Conservation (phyloP, 1,140 invertebrate genomes). For the Plodia interpunctella region DNA sequence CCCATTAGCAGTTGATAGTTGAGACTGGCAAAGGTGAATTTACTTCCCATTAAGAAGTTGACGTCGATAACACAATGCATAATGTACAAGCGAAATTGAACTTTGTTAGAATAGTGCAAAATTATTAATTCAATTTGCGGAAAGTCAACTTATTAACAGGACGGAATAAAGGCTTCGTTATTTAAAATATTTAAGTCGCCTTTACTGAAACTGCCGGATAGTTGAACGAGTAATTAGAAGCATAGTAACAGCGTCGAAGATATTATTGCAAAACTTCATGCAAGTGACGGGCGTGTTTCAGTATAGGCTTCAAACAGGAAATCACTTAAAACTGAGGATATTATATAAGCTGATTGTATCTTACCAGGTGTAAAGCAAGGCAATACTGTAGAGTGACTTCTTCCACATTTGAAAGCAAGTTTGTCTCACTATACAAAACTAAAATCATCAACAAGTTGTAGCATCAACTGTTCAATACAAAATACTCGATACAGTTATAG, state of each 20-base stretch:
- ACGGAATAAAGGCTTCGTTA: constrained; percentile 56
- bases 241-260: constrained; percentile 21
- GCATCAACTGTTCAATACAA: constrained; percentile 72
- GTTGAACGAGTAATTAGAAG: constrained; percentile 32
- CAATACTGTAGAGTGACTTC: constrained; percentile 76
- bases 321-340: constrained; percentile 73
- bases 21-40: constrained; percentile 55
- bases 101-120: not conserved
- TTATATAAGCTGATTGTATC: constrained; percentile 75
- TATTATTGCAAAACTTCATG: constrained; percentile 32
- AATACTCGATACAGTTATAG: constrained; percentile 65
- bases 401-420: constrained; percentile 75
- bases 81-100: not conserved
- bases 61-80: constrained; percentile 15
- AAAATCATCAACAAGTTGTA: constrained; percentile 71
- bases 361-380: constrained; percentile 75
- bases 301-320: constrained; percentile 59
- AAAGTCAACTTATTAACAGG: constrained; percentile 55
- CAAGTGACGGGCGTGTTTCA: constrained; percentile 51
- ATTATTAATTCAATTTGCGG: not conserved
- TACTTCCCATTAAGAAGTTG: constrained; percentile 52
- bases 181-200: constrained; percentile 40
- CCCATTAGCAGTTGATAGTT: constrained; percentile 69
- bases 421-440: constrained; percentile 75
- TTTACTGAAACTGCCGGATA: constrained; percentile 57